Evolutionary conservation across 2,888 invertebrate genomes (phyloP).

Genomic region (Heteropelma amictum): DNA sequence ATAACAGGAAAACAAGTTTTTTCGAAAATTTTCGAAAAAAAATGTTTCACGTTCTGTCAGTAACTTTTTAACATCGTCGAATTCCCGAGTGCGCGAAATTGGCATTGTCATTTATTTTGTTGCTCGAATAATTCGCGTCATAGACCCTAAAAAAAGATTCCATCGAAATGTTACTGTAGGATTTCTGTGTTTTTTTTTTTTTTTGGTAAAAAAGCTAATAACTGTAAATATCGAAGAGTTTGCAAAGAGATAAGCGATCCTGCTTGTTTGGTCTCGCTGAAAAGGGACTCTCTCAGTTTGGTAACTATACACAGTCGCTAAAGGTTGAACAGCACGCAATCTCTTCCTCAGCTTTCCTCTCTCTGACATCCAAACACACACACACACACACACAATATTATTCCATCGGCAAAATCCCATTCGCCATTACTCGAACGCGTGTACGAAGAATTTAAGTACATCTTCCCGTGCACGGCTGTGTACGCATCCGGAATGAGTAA

Average conservation of each 20-base stretch:
- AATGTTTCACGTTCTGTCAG: too few species aligned
- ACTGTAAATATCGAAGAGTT: too few species aligned
- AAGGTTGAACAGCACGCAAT: constrained; percentile 14
- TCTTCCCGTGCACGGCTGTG: constrained; percentile 57
- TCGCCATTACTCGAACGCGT: constrained; percentile 61
- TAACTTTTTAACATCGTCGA: too few species aligned
- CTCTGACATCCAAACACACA: background rate
- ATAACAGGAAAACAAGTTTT: too few species aligned
- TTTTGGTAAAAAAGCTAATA: too few species aligned
- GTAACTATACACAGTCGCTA: background rate
- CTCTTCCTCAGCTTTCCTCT: constrained; percentile 16
- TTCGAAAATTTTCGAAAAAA: too few species aligned
- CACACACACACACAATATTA: constrained; percentile 22
- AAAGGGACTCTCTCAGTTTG: background rate
- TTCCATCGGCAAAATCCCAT: constrained; percentile 56
- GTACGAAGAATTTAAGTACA: constrained; percentile 65
- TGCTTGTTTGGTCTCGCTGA: background rate
- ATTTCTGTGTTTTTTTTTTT: too few species aligned
- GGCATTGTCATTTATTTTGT: too few species aligned
- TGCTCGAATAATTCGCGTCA: too few species aligned
- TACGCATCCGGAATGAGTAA: constrained; percentile 68
- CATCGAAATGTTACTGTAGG: too few species aligned
- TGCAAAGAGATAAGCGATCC: background rate
- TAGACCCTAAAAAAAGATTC: too few species aligned
- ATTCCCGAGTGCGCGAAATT: too few species aligned